phyloP scores from a whole-genome alignment of 2,888 invertebrate species.

The Vanessa cardui region DNA sequence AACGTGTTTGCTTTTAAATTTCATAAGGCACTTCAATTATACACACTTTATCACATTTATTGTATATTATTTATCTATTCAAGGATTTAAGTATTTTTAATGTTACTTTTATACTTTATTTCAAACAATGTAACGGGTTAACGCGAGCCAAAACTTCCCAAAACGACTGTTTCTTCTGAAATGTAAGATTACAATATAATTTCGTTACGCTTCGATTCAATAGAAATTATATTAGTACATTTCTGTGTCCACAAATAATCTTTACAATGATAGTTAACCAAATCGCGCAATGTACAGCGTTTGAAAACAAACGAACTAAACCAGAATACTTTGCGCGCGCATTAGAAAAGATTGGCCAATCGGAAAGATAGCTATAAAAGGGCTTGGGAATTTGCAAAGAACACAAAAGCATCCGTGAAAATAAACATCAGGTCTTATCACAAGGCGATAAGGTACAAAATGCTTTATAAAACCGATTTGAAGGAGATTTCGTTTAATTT shows the following conservation, averaged over 20 bases:
- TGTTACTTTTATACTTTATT: neutral
- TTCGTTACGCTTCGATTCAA: neutral
- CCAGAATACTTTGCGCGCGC: conserved; percentile 54
- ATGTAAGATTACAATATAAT: conserved; percentile 5
- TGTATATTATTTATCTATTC: neutral
- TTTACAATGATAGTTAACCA: neutral
- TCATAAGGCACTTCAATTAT: conserved; percentile 11
- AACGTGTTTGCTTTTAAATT: conserved; percentile 4
- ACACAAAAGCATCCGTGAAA: neutral
- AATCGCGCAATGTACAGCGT: conserved; percentile 40
- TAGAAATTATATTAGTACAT: neutral
- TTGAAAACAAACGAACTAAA: neutral
- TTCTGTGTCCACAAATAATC: neutral
- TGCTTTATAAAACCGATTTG: neutral
- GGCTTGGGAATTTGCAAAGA: conserved; percentile 45
- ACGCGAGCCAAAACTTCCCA: conserved; percentile 17
- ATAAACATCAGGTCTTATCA: conserved; percentile 4
- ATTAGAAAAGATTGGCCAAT: conserved; percentile 54
- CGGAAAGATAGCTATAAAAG: conserved; percentile 49
- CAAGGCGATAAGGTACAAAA: conserved; percentile 2
- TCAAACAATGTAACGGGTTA: conserved; percentile 13
- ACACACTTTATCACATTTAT: conserved; percentile 7
- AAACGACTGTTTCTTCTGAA: conserved; percentile 12
- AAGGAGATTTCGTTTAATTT: neutral
- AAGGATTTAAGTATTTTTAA: neutral